A percentile compares a stretch with the other conserved stretches of the same genome.
Evolutionary conservation across 1,140 invertebrate species (phyloP).

Genomic region (Tenebrio molitor): DNA sequence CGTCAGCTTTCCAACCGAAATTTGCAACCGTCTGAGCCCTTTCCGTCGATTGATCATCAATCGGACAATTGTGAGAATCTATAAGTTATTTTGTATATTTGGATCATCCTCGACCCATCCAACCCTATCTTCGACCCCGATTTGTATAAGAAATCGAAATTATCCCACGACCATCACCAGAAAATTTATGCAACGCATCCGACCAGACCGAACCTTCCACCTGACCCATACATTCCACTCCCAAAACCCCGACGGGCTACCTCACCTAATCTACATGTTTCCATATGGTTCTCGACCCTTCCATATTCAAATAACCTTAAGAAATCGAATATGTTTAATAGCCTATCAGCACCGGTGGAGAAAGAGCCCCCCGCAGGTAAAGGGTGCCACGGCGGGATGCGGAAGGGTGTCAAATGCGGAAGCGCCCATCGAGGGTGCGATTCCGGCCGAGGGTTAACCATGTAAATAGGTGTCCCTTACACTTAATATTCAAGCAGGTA

Average conservation of each 20-base stretch:
- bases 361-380: conserved; percentile 42
- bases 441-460: conserved; percentile 52
- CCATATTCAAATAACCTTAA: conserved; percentile 63
- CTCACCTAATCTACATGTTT: conserved; percentile 64
- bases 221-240: not conserved
- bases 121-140: conserved; percentile 57
- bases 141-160: conserved; percentile 57
- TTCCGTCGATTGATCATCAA: conserved; percentile 58
- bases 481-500: conserved; percentile 67
- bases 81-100: conserved; percentile 54
- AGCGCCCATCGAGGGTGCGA: conserved; percentile 44
- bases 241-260: conserved; percentile 48
- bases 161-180: conserved; percentile 59
- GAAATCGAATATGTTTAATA: conserved; percentile 66
- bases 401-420: conserved; percentile 7
- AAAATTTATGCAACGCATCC: conserved; percentile 58
- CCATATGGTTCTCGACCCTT: conserved; percentile 61
- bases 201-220: conserved; percentile 32
- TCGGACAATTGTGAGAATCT: conserved; percentile 58
- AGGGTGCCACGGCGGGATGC: too few relatives aligned
- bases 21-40: conserved; percentile 40
- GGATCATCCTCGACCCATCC: conserved; percentile 55
- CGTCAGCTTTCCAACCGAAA: conserved; percentile 47
- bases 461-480: conserved; percentile 65
- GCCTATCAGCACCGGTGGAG: conserved; percentile 61